Base-by-base conservation (phyloP, 1,140 invertebrate genomes). In the Ceratitis capitata region DNA sequence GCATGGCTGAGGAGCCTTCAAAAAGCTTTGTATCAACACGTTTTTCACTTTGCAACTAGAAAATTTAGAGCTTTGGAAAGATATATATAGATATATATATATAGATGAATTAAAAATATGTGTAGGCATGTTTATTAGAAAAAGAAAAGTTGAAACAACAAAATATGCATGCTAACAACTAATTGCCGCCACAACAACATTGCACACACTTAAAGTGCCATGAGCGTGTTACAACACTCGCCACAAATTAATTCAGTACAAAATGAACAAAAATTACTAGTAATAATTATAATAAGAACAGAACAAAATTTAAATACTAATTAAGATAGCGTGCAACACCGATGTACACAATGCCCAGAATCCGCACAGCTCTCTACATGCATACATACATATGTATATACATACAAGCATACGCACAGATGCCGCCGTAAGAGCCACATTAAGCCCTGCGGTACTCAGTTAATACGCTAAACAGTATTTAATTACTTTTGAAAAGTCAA, bases 401-500 rank as follows among this genome's bases (percentile, higher is more conserved):
- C n/a, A n/a, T n/a, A n/a, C n/a, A n/a, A n/a, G n/a, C n/a, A n/a
- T n/a, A n/a, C n/a, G n/a, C n/a, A n/a, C n/a, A n/a, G n/a, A n/a
- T 19, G 6, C 7, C 69, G 69, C 69, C 9, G 10, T 39, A 78
- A 42, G 69, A 45, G 45, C n/a, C n/a, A n/a, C n/a, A n/a, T n/a
- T n/a, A 78, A 78, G 35, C 69, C 39, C 12, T 78, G n/a, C 51
- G 51, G 45, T 12, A 6, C 45, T 47, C 69, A 42, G 69, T 26
- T 35, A 78, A 45, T 78, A 45, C 69, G 39, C 39, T 45, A 45
- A 78, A 45, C 69, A 78, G 32, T 78, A 78, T 78, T 78, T 78
- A 78, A 78, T 78, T 78, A 78, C 69, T 78, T 78, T 45, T 78
- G 69, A 78, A 78, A 78, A 78, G 19, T 78, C 69, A 78, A 78